These are phyloP conservation scores for Rhyacophila evoluta DNA, from an alignment of 2,888 invertebrate species.

Conservation along the genomic window DNA sequence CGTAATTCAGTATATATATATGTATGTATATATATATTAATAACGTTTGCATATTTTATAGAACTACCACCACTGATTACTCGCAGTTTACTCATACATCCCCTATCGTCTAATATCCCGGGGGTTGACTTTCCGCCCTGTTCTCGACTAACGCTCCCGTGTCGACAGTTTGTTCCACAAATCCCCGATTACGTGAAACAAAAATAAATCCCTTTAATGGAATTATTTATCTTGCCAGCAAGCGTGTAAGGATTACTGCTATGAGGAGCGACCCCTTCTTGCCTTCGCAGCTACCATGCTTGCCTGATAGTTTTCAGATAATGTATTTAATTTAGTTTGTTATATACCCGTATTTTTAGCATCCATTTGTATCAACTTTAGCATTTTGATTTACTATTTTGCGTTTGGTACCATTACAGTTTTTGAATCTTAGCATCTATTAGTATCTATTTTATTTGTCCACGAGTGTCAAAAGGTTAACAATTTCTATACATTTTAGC, in stretches of 20 bases:
- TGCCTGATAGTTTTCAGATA: background rate
- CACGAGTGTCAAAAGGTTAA: too few species aligned
- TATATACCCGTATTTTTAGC: too few species aligned
- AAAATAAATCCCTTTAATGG: slow-evolving; percentile 55
- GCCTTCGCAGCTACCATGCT: background rate
- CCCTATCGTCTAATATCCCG: slow-evolving; percentile 13
- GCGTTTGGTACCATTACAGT: too few species aligned
- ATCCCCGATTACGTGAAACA: slow-evolving; percentile 55
- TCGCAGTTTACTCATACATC: background rate
- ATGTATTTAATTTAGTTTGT: background rate
- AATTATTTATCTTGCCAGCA: slow-evolving; percentile 55
- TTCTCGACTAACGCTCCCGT: slow-evolving; percentile 36
- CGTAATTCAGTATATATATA: too few species aligned
- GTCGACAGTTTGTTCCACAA: slow-evolving; percentile 54
- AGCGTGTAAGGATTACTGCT: slow-evolving; percentile 2
- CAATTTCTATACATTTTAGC: too few species aligned
- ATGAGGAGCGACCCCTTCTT: background rate
- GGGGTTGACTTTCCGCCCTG: slow-evolving; percentile 3
- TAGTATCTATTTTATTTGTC: too few species aligned
- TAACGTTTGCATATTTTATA: too few species aligned
- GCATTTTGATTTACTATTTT: too few species aligned
- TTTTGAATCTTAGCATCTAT: too few species aligned
- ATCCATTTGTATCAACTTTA: too few species aligned
- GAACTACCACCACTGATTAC: background rate
- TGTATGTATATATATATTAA: too few species aligned